Base-by-base conservation (phyloP, 1,140 invertebrate genomes). In the Orussus abietinus region DNA sequence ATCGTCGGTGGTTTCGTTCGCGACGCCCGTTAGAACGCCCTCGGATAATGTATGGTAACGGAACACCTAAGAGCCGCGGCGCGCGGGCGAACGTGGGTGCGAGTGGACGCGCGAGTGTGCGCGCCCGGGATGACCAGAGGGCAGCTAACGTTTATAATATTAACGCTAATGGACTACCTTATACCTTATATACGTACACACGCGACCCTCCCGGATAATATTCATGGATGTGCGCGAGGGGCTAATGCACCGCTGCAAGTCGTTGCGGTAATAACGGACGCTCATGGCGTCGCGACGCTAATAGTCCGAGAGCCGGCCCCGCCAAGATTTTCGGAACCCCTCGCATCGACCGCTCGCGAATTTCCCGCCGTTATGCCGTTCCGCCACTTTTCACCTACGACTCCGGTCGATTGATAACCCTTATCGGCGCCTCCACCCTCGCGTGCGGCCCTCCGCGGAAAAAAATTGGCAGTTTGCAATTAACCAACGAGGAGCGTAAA, bases 151-250 rank as follows among this genome's bases (percentile, higher is more conserved):
- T 71, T 73, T 71, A 73, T 72, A 70, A 72, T 72, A 74, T 74
- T 73, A 74, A 72, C 69, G 70, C 66, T 74, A 74, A 74, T 74
- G 70, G 70, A 74, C 69, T 72, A 70, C 65, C 70, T 72, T 73
- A 69, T 71, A 71, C 69, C 66, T 69, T 69, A 64, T 69, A 70
- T 64, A 59, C 55, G n/a, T n/a, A n/a, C n/a, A n/a, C n/a, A n/a
- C n/a, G n/a, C n/a, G n/a, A n/a, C n/a, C n/a, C n/a, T n/a, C n/a
- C 51, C 44, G 62, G 60, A 69, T 65, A 69, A 67, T 67, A 67
- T 67, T 67, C 64, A 67, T 66, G 58, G 64, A 66, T 69, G 55
- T 69, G 65, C 64, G 59, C 60, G 55, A 64, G 22, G n/a, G n/a
- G 60, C 60, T 69, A 69, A 69, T 69, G 62, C 63, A 64, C 55